Percentiles rank a stretch among this genome's conserved stretches.
These are phyloP conservation scores for Nasonia giraulti DNA, from an alignment of 1,140 invertebrate species.

Conservation along the genomic window DNA sequence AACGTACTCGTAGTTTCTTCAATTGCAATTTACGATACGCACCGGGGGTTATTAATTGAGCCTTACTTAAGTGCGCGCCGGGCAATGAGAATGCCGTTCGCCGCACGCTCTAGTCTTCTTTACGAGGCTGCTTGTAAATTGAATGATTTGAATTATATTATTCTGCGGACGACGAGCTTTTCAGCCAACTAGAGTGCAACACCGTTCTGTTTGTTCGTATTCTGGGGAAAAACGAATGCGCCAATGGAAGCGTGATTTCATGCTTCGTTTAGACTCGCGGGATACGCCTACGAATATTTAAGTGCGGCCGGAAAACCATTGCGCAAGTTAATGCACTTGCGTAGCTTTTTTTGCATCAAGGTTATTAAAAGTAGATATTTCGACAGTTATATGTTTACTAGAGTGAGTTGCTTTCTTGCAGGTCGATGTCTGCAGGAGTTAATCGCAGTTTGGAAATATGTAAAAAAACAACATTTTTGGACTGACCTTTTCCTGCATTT, in stretches of 20 bases:
- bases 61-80: constrained; percentile 18
- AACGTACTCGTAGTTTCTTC: constrained; percentile 1
- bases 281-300: background rate
- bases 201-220: no score
- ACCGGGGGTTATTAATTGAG: constrained; percentile 31
- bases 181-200: background rate
- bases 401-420: background rate
- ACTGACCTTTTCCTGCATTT: no score
- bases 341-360: background rate
- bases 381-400: background rate
- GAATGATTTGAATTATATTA: constrained; percentile 44
- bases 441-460: background rate
- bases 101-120: background rate
- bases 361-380: background rate
- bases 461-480: no score
- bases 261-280: background rate
- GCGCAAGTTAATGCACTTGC: background rate
- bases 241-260: constrained; percentile 23
- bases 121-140: constrained; percentile 23
- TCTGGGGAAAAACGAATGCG: background rate
- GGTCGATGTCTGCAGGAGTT: background rate
- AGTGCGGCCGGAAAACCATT: background rate
- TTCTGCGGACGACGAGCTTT: background rate
- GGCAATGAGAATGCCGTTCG: background rate
- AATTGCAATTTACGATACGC: constrained; percentile 31